Base-by-base conservation (phyloP, 2,888 invertebrate genomes). In the Auanema freiburgensis region DNA sequence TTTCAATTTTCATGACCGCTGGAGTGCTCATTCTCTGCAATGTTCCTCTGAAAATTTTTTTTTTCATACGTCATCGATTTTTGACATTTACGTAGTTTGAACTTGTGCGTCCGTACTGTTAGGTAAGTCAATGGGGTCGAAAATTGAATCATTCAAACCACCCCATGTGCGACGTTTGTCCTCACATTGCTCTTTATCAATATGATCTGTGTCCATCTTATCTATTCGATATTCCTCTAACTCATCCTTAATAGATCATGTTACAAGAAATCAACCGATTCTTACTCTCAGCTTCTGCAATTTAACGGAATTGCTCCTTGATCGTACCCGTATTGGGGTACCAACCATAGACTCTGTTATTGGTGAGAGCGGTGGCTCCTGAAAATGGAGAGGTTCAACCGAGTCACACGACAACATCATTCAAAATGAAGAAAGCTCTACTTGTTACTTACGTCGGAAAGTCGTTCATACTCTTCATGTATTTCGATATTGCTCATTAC, bases 61-160 rank as follows among this genome's bases (percentile, higher is more conserved):
- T 46, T 46, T 46, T 3, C 4, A 46, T 46, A 6, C 4, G 3
- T 21, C 3, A 21, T 5, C 10, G 46, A 46, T 46, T n/a, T 33
- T 6, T 16, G 18, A 4, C 14, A 44, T 57, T 57, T 50, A 57
- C 57, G 62, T 57, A n/a, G 62, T 56, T 41, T 57, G 57, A 50
- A 43, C 43, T 51, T 62, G 52, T 23, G 42, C 62, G 49, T 60
- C 60, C 4, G 4, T 18, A 10, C 46, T 46, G 46, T 46, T 46
- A 33, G 62, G 62, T 18, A 62, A 24, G 12, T 49, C 41, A 14
- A 62, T 57, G 40, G 62, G 62, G 12, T 62, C 62, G 25, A 62
- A 62, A 25, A 62, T 49, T 4, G 62, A 62, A 41, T 62, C 57
- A 41, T 44, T 44, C 41, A 62, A 25, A 12, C 62, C 62, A 3